These are phyloP conservation scores for Anastrepha ludens DNA, from an alignment of 1,140 invertebrate species.

Conservation along the genomic window DNA sequence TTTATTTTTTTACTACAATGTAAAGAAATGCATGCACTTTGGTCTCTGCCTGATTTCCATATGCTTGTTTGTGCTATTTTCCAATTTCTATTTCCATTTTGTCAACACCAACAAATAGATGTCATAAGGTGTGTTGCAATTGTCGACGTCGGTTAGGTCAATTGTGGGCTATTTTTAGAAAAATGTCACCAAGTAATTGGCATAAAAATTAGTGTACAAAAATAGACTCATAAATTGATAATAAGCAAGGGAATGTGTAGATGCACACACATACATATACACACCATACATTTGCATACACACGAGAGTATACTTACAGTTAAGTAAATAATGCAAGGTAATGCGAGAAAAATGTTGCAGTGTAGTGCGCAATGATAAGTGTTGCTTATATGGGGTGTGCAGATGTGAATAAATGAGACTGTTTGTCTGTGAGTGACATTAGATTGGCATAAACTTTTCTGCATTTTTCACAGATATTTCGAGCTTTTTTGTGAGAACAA, in stretches of 20 bases:
- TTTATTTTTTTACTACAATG: background rate
- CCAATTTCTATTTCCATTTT: background rate
- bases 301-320: too few relatives aligned
- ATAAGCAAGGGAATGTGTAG: background rate
- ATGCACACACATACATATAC: background rate
- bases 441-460: too few relatives aligned
- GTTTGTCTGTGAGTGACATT: too few relatives aligned
- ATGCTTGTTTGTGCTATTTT: background rate
- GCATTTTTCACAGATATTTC: too few relatives aligned
- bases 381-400: too few relatives aligned
- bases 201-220: background rate
- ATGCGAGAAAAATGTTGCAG: too few relatives aligned
- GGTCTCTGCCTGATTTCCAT: background rate
- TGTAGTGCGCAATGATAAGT: too few relatives aligned
- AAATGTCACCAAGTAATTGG: background rate
- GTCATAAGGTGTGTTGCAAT: background rate
- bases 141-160: background rate
- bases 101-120: background rate
- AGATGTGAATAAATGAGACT: too few relatives aligned
- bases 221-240: background rate
- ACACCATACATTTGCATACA: too few relatives aligned
- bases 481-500: too few relatives aligned
- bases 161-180: constrained; percentile 4
- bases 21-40: background rate
- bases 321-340: too few relatives aligned